These are phyloP conservation scores for Amitus sp. DNA, from an alignment of 2,888 invertebrate genomes.

Conservation along the genomic window DNA sequence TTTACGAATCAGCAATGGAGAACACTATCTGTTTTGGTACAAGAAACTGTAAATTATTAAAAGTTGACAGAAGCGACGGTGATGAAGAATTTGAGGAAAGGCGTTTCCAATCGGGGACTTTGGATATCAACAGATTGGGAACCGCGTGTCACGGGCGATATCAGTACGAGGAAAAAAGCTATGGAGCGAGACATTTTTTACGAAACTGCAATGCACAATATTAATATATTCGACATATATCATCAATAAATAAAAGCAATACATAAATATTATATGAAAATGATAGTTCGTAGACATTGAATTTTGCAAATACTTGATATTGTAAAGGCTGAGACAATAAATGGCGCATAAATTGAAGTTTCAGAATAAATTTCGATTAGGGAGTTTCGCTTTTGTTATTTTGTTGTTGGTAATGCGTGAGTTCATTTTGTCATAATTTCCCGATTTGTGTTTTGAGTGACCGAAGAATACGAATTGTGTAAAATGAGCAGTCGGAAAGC, in stretches of 20 bases:
- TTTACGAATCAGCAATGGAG: slow-evolving; percentile 85
- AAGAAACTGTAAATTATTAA: slow-evolving; percentile 76
- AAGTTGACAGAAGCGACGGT: too few species aligned
- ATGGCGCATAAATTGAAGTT: slow-evolving; percentile 10
- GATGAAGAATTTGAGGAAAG: too few species aligned
- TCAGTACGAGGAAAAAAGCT: slow-evolving; percentile 48
- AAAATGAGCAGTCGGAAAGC: too few species aligned
- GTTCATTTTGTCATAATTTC: too few species aligned
- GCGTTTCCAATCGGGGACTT: too few species aligned
- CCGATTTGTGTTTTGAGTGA: too few species aligned
- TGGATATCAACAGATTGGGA: slow-evolving; percentile 30
- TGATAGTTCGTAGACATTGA: slow-evolving; percentile 10
- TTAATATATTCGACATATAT: slow-evolving; percentile 58
- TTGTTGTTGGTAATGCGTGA: too few species aligned
- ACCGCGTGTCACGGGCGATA: slow-evolving; percentile 40
- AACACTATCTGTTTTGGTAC: slow-evolving; percentile 92
- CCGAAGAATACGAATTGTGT: too few species aligned
- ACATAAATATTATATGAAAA: slow-evolving; percentile 38
- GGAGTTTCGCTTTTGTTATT: neutral
- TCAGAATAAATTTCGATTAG: neutral
- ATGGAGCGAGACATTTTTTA: slow-evolving; percentile 60
- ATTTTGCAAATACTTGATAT: slow-evolving; percentile 20
- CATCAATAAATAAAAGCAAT: slow-evolving; percentile 56
- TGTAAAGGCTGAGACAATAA: slow-evolving; percentile 19
- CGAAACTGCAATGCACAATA: slow-evolving; percentile 64